Percentiles rank a stretch among this genome's conserved stretches.
Evolutionary conservation across 1,140 invertebrate species (phyloP).

Genomic region (Drosophila watanabei): DNA sequence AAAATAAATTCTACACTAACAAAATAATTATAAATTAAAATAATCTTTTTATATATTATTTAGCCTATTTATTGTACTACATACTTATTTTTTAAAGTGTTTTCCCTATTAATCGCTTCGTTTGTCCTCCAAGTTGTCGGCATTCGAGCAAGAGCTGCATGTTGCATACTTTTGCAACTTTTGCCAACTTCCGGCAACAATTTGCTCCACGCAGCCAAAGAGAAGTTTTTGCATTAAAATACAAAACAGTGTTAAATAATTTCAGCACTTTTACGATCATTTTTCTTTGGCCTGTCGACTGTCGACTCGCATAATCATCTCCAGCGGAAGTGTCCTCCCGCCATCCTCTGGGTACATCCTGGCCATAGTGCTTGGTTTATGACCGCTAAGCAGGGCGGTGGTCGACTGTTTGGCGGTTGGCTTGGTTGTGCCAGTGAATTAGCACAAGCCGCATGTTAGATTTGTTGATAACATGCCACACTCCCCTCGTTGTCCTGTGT

Average conservation of each 20-base stretch:
- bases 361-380: conserved; percentile 59
- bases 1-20: too few relatives aligned
- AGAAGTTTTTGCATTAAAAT: conserved; percentile 81
- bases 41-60: background rate
- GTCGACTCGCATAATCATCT: conserved; percentile 53
- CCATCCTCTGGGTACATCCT: background rate
- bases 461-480: conserved; percentile 76
- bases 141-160: conserved; percentile 30
- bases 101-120: conserved; percentile 68
- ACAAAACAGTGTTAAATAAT: conserved; percentile 82
- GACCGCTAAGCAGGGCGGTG: conserved; percentile 47
- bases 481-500: conserved; percentile 26
- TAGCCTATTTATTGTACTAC: background rate
- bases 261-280: conserved; percentile 74
- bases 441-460: conserved; percentile 79
- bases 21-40: background rate
- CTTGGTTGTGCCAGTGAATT: conserved; percentile 60
- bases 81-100: background rate
- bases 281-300: conserved; percentile 48
- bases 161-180: conserved; percentile 69
- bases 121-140: conserved; percentile 51
- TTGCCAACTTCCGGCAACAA: conserved; percentile 73
- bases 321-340: conserved; percentile 60
- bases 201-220: conserved; percentile 51
- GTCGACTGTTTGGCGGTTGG: conserved; percentile 46